Evolutionary conservation across 1,140 invertebrate genomes (phyloP).

Genomic region (Aphis craccivora): DNA sequence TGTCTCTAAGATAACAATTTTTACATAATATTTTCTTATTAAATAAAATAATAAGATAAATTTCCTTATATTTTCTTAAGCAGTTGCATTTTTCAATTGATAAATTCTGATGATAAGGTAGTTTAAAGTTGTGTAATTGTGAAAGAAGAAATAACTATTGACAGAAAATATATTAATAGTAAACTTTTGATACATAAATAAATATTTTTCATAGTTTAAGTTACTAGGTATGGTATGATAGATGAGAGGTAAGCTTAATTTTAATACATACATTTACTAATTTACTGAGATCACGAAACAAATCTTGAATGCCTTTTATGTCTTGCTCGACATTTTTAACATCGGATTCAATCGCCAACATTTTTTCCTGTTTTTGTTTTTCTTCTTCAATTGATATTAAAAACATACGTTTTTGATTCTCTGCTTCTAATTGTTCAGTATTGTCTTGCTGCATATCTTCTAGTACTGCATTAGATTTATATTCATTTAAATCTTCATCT

Average conservation of each 20-base stretch:
- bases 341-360: constrained; percentile 51
- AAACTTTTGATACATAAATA: not conserved
- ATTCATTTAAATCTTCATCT: constrained; percentile 52
- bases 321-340: constrained; percentile 54
- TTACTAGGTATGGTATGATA: too few species aligned
- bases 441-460: not conserved
- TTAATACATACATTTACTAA: constrained; percentile 45
- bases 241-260: not conserved
- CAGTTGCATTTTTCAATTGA: not conserved
- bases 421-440: not conserved
- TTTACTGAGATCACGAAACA: constrained; percentile 53
- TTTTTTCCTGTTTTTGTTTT: constrained; percentile 48
- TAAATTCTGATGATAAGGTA: not conserved
- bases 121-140: not conserved
- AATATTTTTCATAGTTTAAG: not conserved
- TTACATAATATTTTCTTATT: not conserved
- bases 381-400: constrained; percentile 40
- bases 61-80: too few species aligned
- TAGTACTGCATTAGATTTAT: not conserved
- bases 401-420: constrained; percentile 8
- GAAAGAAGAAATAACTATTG: not conserved
- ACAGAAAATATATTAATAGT: not conserved
- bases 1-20: too few species aligned
- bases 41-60: too few species aligned
- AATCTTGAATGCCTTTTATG: constrained; percentile 46